Evolutionary conservation across 2,888 invertebrate species (phyloP).

Genomic region (Leucophenga maculata): DNA sequence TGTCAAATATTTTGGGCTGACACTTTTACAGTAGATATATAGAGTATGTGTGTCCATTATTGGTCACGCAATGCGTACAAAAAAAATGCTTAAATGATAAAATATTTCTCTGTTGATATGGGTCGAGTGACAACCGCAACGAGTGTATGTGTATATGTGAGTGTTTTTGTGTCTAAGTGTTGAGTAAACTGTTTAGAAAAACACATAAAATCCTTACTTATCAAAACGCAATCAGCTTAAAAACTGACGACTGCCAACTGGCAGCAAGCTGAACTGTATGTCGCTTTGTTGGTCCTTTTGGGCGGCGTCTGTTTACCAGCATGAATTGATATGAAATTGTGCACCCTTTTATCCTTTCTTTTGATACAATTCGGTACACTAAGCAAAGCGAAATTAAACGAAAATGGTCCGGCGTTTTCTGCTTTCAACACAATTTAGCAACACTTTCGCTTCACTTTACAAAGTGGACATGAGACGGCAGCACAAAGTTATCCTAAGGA

Average conservation of each 20-base stretch:
- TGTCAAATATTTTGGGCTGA: conserved; percentile 51
- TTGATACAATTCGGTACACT: conserved; percentile 5
- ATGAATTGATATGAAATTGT: conserved; percentile 37
- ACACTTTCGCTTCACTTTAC: conserved; percentile 15
- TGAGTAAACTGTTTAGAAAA: conserved; percentile 53
- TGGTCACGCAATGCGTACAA: conserved; percentile 56
- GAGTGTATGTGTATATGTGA: conserved; percentile 30
- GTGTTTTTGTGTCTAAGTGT: conserved; percentile 27
- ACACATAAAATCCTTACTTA: conserved; percentile 66
- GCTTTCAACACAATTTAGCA: background rate
- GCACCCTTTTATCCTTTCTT: conserved; percentile 19
- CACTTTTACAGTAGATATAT: conserved; percentile 12
- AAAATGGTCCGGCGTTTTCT: background rate
- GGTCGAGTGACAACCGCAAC: conserved; percentile 32
- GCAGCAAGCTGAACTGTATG: background rate
- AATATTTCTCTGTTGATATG: conserved; percentile 52
- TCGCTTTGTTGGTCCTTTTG: conserved; percentile 24
- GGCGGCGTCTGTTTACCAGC: background rate
- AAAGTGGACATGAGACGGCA: background rate
- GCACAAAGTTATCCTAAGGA: conserved; percentile 13
- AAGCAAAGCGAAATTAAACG: background rate
- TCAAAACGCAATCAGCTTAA: conserved; percentile 62
- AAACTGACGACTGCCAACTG: conserved; percentile 29
- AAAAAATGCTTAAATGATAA: conserved; percentile 13
- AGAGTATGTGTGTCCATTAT: conserved; percentile 33